Base-by-base conservation (phyloP, 2,113 vertebrate species). In the Anolis carolinensis region DNA sequence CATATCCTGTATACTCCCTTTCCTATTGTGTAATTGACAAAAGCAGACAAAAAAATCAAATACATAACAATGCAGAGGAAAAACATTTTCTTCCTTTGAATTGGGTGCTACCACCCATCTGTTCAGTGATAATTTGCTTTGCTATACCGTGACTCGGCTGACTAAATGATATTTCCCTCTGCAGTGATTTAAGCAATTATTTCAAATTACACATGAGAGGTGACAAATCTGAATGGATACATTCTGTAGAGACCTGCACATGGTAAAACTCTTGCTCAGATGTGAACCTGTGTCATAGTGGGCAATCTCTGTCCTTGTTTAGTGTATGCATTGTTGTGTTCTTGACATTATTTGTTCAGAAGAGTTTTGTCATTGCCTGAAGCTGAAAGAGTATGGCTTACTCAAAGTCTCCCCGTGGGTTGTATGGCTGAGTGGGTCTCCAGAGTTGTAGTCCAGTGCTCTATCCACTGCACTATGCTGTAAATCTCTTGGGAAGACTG, bases 1-100 rank as follows among this genome's bases (percentile, higher is more conserved):
- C 78, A 84, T 91, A 93, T 93, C 94, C 94, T 93, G 92, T 81
- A 86, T 92, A 82, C 94, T 90, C 94, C 91, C 93, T 94, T 94
- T 94, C 91, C 91, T 93, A 89, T 86, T 0, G 0, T 87, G 88
- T 90, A 90, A 91, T 93, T 89, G 92, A 94, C 90, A 89, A 84
- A 50, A 88, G 48, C 83, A 90, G 89, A 65, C 87, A 94, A 68
- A 7, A 63, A 63, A 93, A 91, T 25, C 39, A 81, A 81, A 68
- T 81, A 52, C 90, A 85, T 79, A 85, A 70, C 70, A 68, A 68
- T 68, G 63, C 71, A 89, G 85, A 87, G 90, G 92, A 94, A 89
- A 93, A 44, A 65, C 32, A 70, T 89, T 92, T 88, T 79, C 88
- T 90, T 48, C 87, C 52, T 50, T 87, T 88, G 91, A 89, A 85